These are phyloP conservation scores for Sparidentex hasta DNA, from an alignment of 2,797 vertebrate species.

Conservation along the genomic window DNA sequence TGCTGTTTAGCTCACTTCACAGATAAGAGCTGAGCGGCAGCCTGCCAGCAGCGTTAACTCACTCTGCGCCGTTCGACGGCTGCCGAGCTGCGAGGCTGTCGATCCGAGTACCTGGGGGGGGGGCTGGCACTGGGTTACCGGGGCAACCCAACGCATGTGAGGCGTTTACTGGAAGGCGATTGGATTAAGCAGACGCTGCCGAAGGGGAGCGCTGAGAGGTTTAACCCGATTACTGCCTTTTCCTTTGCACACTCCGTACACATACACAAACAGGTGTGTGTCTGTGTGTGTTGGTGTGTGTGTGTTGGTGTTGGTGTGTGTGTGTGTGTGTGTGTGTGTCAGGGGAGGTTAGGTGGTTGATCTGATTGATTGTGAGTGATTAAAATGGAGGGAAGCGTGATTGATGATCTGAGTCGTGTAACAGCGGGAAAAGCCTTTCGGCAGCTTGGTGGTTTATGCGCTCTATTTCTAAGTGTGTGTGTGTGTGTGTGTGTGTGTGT, in stretches of 20 bases:
- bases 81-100: slow-evolving; percentile 11
- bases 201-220: slow-evolving; percentile 69
- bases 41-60: slow-evolving; percentile 37
- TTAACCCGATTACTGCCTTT: slow-evolving; percentile 76
- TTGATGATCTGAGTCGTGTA: slow-evolving; percentile 44
- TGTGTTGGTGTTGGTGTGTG: too few species aligned
- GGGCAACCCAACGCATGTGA: slow-evolving; percentile 71
- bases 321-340: slow-evolving; percentile 43
- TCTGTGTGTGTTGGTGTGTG: slow-evolving; percentile 36
- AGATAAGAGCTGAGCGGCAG: slow-evolving; percentile 30
- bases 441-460: slow-evolving; percentile 10
- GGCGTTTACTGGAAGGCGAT: slow-evolving; percentile 67
- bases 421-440: slow-evolving; percentile 24
- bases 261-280: slow-evolving; percentile 14
- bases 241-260: slow-evolving; percentile 25
- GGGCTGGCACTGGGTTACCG: slow-evolving; percentile 66
- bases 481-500: slow-evolving; percentile 9
- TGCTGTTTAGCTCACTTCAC: slow-evolving; percentile 26
- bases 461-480: slow-evolving; percentile 11
- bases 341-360: slow-evolving; percentile 33
- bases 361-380: slow-evolving; percentile 63
- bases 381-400: slow-evolving; percentile 52
- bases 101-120: slow-evolving; percentile 30
- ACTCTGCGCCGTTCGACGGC: not conserved
- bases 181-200: slow-evolving; percentile 75